Evolutionary conservation across 2,888 invertebrate species (phyloP), one percentile per base, ranked within the genome.

Genomic region (Psococerastis gibbosa): DNA sequence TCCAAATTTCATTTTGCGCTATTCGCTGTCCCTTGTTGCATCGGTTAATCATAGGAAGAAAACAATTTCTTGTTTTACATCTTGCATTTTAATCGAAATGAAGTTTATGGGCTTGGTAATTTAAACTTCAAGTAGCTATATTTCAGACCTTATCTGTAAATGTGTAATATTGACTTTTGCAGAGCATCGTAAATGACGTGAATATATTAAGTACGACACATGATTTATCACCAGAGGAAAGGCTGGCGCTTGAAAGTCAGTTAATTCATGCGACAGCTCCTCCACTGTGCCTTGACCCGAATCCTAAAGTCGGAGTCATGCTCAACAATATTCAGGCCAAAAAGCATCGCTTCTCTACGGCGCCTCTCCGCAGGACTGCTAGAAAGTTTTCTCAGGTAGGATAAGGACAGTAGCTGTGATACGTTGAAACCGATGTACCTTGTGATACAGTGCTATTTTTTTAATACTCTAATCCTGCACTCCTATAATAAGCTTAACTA

Each of bases 251-350:
- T 45, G 94, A 94, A 60, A 83, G 87, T 49, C 81, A 85, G 52
- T 61, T 94, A 47, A 73, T 92, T 32, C 71, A 85, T 55, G 83
- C 84, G 11, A 83, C 87, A 3, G 77, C 83, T 49, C 87, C 85
- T 11, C 84, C 83, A 3, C 65, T 94, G 27, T 92, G 89, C 60
- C 68, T 94, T 43, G 89, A 91, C 62, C 88, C 92, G 3, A 77
- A 82, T 54, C 85, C 85, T 2, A 72, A 78, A 20, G 78, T 88
- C 33, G 79, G 82, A 22, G 63, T 81, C 42, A 68, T 81, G 45
- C 75, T 80, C 22, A 82, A 84, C 42, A 70, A 76, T 51, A 61
- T 83, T 33, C 80, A 84, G 56, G 79, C 79, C 51, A 73, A 78
- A 42, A 73, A 75, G 45, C 69, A 78, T 52, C 65, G 80, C 45